A percentile compares a stretch with the other conserved stretches of the same genome.
Evolutionary conservation across 2,113 vertebrate species (phyloP).

Genomic region (Sceloporus tristichus): DNA sequence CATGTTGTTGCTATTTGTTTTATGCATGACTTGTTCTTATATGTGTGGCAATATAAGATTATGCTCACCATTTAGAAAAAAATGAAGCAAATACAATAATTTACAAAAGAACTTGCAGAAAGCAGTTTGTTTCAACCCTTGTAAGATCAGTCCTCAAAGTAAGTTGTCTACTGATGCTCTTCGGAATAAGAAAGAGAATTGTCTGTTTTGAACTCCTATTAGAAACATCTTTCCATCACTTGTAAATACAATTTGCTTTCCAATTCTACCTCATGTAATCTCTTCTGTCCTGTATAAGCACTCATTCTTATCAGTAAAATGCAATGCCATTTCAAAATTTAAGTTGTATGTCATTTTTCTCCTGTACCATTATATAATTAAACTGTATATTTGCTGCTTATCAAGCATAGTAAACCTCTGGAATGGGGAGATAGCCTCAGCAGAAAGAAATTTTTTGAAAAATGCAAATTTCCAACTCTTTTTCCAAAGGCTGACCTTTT

Average conservation of each 20-base stretch:
- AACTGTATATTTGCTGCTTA: conserved; percentile 69
- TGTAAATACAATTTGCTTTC: conserved; percentile 82
- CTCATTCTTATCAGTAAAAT: conserved; percentile 77
- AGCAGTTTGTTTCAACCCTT: conserved; percentile 64
- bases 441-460: conserved; percentile 68
- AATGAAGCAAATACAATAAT: conserved; percentile 62
- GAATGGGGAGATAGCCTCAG: conserved; percentile 75
- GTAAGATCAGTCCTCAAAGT: conserved; percentile 74
- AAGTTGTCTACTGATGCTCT: conserved; percentile 72
- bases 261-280: conserved; percentile 77
- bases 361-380: conserved; percentile 60
- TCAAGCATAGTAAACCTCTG: conserved; percentile 75
- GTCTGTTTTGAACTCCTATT: conserved; percentile 74
- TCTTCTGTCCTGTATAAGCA: conserved; percentile 65
- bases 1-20: conserved; percentile 69
- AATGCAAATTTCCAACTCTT: conserved; percentile 71
- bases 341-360: conserved; percentile 65
- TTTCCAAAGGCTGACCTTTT: conserved; percentile 67
- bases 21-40: conserved; percentile 54
- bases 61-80: no score
- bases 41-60: conserved; percentile 4
- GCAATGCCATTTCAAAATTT: conserved; percentile 70
- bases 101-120: conserved; percentile 58
- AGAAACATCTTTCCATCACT: conserved; percentile 75
- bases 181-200: conserved; percentile 68